Evolutionary conservation across 1,140 invertebrate genomes (phyloP), one percentile per base, ranked within the genome.

Genomic region (Philaenus spumarius): DNA sequence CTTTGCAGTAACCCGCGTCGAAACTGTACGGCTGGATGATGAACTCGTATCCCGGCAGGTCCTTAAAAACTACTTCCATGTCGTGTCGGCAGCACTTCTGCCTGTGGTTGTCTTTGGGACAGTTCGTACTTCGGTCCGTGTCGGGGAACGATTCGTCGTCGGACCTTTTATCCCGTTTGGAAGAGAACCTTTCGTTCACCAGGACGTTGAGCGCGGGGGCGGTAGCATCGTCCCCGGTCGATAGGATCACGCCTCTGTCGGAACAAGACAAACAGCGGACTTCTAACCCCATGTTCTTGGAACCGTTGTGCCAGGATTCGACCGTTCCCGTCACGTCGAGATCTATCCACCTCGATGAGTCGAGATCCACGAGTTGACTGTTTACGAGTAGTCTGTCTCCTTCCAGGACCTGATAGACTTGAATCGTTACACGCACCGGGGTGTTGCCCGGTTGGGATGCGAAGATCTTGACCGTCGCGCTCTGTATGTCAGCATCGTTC

Each of bases 1-100:
- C 87, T 48, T 80, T 80, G 66, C 87, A 89, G 60, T 79, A 85
- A 14, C 84, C 85, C 1, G 85, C 85, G 65, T 89, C 85, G 65
- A 88, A 88, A 19, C 72, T 75, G 64, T 81, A 81, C 12, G 87
- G 86, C 57, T 84, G 79, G 9, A 87, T 73, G 35, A 89, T 84
- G 60, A 81, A 85, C 57, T 82, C 79, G 71, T 85, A 85, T 5
- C 81, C 82, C 52, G 78, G 76, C 15, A 88, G 71, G n/a, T 86
- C 78, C 51, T 79, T 80, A 64, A 87, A 86, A 20, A 75, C 75
- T 34, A 51, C 26, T 15, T 51, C 48, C 48, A 51, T 34, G 48
- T 24, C n/a, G 15, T 51, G 48, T 7, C 48, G 23, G 15, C 48
- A 51, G 48, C 48, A 51, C n/a, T 34, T 24, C 14, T 34, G 24